Evolutionary conservation across 2,113 vertebrate species (phyloP), one percentile per base, ranked within the genome.

Genomic region (Madoqua kirkii): DNA sequence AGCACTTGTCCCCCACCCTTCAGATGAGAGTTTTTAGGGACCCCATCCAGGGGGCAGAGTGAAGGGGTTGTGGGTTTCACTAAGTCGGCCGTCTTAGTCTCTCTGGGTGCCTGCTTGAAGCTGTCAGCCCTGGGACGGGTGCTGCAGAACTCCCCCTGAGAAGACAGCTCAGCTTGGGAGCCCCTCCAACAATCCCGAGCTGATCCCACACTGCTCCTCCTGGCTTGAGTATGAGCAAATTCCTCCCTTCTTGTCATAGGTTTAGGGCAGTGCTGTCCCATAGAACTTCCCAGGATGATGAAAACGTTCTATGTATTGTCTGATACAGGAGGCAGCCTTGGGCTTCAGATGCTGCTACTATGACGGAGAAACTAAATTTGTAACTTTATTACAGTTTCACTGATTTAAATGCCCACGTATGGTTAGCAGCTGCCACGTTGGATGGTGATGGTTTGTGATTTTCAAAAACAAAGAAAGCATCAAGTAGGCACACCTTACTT

Each of bases 161-260:
- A 27, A 59, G 67, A 45, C 11, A 3, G 29, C 9, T 14, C 48
- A 8, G 9, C 45, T 23, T 29, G 15, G 29, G 71, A 76, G 14
- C 23, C 27, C 15, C 11, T 19, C 36, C 45, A 21, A 21, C 43
- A 29, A 15, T 8, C 27, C n/a, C 23, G 7, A 7, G 54, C 11
- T 11, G 21, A 54, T 60, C 17, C 0, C 2, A 64, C 8, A 0
- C 43, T 54, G 33, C n/a, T 48, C 17, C 57, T 0, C 25, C n/a
- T 0, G 1, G 62, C 50, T 67, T 6, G 5, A 13, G 7, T 45
- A 3, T 8, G 17, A 14, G 17, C 40, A 36, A 43, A 5, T 29
- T 52, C 74, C 25, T 50, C 55, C 59, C 23, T 71, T 59, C 81
- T 67, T 36, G 3, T 57, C 60, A 8, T 52, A 11, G 12, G 11